A percentile compares a stretch with the other conserved stretches of the same genome.
Evolutionary conservation across 1,140 invertebrate species (phyloP).

Genomic region (Neodiprion pinetum): DNA sequence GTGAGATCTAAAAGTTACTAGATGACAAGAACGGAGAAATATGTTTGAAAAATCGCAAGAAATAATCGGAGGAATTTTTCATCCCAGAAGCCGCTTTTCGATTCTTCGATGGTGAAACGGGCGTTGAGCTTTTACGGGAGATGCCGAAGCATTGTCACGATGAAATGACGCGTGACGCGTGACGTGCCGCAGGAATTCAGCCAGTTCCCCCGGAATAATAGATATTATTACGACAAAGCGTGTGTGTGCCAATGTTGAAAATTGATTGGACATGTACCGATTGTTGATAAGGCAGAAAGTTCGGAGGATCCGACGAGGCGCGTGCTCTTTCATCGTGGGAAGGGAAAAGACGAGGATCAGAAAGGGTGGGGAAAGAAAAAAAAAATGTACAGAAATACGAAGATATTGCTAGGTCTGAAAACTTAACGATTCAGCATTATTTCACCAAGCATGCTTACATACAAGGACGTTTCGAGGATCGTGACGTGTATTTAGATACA

Average conservation of each 20-base stretch:
- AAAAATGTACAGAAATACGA: not conserved
- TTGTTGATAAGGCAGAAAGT: not conserved
- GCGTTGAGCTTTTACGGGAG: not conserved
- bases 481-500: constrained; percentile 7
- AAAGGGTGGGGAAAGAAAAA: not conserved
- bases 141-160: not conserved
- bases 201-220: not conserved
- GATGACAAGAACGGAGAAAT: too few relatives aligned
- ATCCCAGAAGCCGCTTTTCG: too few relatives aligned
- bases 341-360: not conserved
- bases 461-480: constrained; percentile 1
- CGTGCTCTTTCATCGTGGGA: not conserved
- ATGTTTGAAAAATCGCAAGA: too few relatives aligned
- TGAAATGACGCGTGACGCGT: constrained; percentile 11
- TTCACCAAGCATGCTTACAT: not conserved
- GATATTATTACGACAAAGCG: constrained; percentile 16
- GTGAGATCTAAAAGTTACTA: too few relatives aligned
- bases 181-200: not conserved
- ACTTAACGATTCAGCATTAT: constrained; percentile 5
- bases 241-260: constrained; percentile 11
- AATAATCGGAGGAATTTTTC: too few relatives aligned
- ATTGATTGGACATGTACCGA: constrained; percentile 16
- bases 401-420: not conserved
- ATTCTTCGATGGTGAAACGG: too few relatives aligned
- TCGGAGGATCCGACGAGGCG: not conserved